A percentile compares a stretch with the other conserved stretches of the same genome.
These are phyloP conservation scores for Trachymyrmex septentrionalis DNA, from an alignment of 1,140 invertebrate genomes.

Conservation along the genomic window DNA sequence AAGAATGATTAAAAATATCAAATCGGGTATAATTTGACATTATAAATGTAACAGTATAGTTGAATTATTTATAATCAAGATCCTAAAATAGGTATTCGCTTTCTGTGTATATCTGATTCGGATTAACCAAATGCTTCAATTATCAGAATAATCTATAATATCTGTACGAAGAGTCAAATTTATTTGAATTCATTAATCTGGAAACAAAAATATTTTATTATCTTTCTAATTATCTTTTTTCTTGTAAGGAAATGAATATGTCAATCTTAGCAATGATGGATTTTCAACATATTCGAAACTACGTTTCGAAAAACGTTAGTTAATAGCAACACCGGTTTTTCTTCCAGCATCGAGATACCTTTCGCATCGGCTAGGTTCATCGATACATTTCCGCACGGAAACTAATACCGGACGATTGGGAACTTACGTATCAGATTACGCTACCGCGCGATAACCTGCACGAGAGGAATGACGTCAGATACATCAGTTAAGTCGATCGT, in stretches of 20 bases:
- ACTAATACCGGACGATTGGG: slow-evolving; percentile 49
- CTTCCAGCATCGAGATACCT: slow-evolving; percentile 3
- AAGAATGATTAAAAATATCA: too few species aligned
- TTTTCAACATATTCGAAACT: neutral
- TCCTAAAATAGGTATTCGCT: neutral
- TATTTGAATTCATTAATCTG: neutral
- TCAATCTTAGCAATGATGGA: neutral
- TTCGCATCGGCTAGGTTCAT: neutral
- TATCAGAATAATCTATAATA: neutral
- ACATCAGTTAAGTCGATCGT: slow-evolving; percentile 62
- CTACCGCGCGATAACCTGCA: neutral
- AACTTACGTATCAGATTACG: slow-evolving; percentile 57
- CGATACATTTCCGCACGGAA: slow-evolving; percentile 43
- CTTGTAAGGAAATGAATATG: neutral
- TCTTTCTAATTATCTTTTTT: neutral
- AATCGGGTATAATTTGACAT: too few species aligned
- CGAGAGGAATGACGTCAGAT: slow-evolving; percentile 44
- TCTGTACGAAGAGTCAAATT: neutral
- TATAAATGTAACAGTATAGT: too few species aligned
- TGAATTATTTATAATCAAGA: neutral
- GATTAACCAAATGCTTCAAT: neutral
- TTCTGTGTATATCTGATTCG: neutral
- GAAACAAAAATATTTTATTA: neutral
- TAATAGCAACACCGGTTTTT: neutral
- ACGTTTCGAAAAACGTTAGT: neutral